Conservation (phyloP, 2,113 vertebrate species). For the Prinia subflava region DNA sequence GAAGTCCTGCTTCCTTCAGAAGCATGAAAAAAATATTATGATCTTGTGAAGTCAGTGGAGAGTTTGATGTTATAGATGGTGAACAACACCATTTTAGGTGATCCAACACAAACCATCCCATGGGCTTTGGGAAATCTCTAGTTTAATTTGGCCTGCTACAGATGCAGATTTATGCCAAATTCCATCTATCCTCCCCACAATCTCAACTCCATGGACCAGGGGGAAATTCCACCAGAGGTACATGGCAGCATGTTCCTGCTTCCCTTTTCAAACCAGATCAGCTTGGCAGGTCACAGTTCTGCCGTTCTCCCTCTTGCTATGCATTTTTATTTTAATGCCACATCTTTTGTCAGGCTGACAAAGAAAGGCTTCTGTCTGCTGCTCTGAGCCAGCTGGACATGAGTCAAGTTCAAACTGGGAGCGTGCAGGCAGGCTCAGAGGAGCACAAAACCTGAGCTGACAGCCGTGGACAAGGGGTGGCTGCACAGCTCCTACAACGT, state of each 20-base stretch:
- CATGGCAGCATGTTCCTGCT: not conserved
- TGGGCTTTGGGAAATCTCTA: not conserved
- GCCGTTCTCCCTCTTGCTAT: not conserved
- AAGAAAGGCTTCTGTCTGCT: constrained; percentile 45
- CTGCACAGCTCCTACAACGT: not conserved
- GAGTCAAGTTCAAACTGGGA: constrained; percentile 26
- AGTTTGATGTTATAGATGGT: not conserved
- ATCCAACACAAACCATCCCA: not conserved
- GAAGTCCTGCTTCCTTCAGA: not conserved
- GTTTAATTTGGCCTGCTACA: not conserved
- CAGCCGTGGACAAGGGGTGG: not conserved
- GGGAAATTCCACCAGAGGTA: not conserved
- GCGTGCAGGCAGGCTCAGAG: not conserved
- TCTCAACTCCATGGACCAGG: not conserved
- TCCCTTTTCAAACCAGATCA: not conserved
- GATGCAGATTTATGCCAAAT: not conserved
- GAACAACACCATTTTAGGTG: not conserved
- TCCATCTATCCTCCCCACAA: not conserved
- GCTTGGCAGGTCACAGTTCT: not conserved
- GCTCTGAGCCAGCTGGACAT: constrained; percentile 42
- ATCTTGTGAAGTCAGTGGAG: not conserved
- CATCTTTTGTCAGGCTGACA: constrained; percentile 38
- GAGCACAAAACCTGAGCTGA: constrained; percentile 31
- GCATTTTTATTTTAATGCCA: constrained; percentile 42
- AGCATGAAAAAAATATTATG: not conserved